These are phyloP conservation scores for Leucoraja ocellata DNA, from an alignment of 2,797 vertebrate genomes.

Conservation along the genomic window DNA sequence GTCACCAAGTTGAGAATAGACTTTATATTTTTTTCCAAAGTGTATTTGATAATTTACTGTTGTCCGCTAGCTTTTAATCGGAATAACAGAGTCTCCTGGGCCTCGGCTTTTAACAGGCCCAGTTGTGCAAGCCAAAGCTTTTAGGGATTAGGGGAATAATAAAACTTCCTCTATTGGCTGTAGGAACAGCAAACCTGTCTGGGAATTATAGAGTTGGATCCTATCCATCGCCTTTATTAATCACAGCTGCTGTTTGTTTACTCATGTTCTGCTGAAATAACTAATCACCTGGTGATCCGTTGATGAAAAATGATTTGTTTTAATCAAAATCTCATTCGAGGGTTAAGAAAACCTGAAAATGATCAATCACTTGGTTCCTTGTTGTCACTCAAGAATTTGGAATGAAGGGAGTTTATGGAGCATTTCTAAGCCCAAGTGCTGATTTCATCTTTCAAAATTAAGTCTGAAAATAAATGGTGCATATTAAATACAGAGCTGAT, in stretches of 20 bases:
- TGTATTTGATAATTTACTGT: constrained; percentile 38
- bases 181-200: constrained; percentile 45
- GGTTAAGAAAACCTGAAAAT: constrained; percentile 39
- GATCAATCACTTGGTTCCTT: constrained; percentile 38
- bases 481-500: constrained; percentile 35
- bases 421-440: constrained; percentile 37
- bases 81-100: constrained; percentile 21
- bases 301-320: constrained; percentile 39
- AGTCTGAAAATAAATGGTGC: constrained; percentile 38
- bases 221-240: constrained; percentile 46
- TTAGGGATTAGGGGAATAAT: constrained; percentile 39
- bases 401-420: constrained; percentile 38
- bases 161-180: constrained; percentile 49
- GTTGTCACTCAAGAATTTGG: constrained; percentile 39
- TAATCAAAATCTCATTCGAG: constrained; percentile 39
- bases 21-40: constrained; percentile 35
- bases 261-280: constrained; percentile 42
- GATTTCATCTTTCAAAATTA: constrained; percentile 39
- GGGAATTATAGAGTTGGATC: constrained; percentile 46
- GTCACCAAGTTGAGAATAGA: constrained; percentile 38
- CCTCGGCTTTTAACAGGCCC: constrained; percentile 31
- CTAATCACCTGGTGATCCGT: constrained; percentile 45
- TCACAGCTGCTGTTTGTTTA: constrained; percentile 45
- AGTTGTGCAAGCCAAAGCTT: constrained; percentile 38
- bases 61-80: constrained; percentile 34